Evolutionary conservation across 23 tunicate genomes (phyloP).

Genomic region (Styela clava): DNA sequence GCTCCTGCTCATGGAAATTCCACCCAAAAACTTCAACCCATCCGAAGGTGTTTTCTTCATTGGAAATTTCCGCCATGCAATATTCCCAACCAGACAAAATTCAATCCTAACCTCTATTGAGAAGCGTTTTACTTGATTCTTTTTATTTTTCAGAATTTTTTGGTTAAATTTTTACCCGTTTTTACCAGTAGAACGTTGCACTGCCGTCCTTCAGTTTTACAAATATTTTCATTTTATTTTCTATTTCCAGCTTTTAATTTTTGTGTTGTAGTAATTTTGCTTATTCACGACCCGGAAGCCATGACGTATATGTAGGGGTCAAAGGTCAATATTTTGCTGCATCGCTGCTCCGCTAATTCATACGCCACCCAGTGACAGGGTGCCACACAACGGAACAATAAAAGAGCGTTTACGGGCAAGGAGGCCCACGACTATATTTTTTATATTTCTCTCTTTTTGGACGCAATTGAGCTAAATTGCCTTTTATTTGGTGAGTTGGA

Average conservation of each 20-base stretch:
- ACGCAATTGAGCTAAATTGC: not conserved
- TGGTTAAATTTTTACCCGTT: no score
- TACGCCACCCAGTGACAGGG: slow-evolving; percentile 1
- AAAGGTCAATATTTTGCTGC: not conserved
- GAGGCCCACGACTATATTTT: not conserved
- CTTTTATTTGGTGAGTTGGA: not conserved
- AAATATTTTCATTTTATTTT: no score
- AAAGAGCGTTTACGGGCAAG: not conserved
- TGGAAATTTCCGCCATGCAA: no score
- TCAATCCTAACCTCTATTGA: no score
- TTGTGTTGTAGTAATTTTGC: not conserved
- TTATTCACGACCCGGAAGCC: not conserved
- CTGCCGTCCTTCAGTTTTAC: no score
- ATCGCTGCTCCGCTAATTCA: not conserved
- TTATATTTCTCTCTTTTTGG: not conserved
- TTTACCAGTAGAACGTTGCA: no score
- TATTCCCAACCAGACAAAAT: no score
- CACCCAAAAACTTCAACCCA: no score
- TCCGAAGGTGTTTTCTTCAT: no score
- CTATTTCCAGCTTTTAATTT: not conserved
- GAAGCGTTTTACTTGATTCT: no score
- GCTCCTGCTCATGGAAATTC: no score
- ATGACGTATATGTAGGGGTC: not conserved
- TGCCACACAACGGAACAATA: not conserved
- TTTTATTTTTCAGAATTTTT: no score